Percentiles rank a stretch among this genome's conserved stretches.
These are phyloP conservation scores for Tinea pellionella DNA, from an alignment of 2,888 invertebrate species.

Conservation along the genomic window DNA sequence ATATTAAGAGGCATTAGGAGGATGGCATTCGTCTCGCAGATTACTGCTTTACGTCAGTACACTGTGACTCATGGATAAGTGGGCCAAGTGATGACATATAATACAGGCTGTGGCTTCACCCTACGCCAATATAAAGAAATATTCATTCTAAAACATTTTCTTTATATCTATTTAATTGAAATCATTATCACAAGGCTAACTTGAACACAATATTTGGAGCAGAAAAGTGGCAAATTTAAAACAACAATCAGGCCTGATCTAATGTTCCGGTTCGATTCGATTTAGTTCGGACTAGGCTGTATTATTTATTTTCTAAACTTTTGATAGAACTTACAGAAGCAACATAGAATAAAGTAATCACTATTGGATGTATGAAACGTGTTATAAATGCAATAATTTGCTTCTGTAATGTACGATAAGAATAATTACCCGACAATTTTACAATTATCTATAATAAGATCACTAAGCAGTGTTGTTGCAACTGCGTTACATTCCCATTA, in stretches of 20 bases:
- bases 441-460: constrained; percentile 13
- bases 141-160: no score
- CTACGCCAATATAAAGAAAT: no score
- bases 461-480: background rate
- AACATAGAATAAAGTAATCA: background rate
- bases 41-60: constrained; percentile 11
- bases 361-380: background rate
- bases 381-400: background rate
- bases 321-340: no score
- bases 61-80: constrained; percentile 8
- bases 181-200: no score
- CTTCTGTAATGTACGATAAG: background rate
- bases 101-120: no score
- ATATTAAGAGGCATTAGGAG: constrained; percentile 14
- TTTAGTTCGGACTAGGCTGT: no score
- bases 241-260: no score
- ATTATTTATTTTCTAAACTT: no score
- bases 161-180: no score
- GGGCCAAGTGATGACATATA: background rate
- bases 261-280: no score
- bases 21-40: constrained; percentile 14
- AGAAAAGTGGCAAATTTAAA: no score
- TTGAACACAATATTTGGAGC: no score
- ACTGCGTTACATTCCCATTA: constrained; percentile 9
- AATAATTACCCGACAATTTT: constrained; percentile 7